Evolutionary conservation across 2,113 vertebrate genomes (phyloP), one percentile per base, ranked within the genome.

Genomic region (Gasterosteus nipponicus): DNA sequence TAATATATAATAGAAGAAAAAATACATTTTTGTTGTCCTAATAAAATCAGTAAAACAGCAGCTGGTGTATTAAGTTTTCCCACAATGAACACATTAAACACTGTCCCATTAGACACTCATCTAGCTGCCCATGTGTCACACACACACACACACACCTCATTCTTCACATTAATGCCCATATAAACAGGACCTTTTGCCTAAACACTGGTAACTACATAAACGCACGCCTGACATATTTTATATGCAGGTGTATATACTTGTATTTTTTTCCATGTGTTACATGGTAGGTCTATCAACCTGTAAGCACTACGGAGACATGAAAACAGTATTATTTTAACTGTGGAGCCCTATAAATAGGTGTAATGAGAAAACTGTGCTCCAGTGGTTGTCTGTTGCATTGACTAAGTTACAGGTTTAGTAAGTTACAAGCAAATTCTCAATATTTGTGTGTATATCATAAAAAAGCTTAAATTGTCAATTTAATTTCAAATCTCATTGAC

Each of bases 151-250:
- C 66, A 54, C 66, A 44, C 66, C 41, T 60, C 87, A 78, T 91
- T 89, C 84, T 56, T 81, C 16, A 61, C 75, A 87, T 88, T 78
- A 78, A 73, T 73, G 74, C 59, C 64, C 60, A 65, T 60, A 60
- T 86, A 74, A 83, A 69, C 77, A 29, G 73, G 79, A 77, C 88
- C 79, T 81, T 78, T 69, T 82, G 63, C 61, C 64, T 39, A 12
- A 49, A 80, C 62, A 66, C 63, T 67, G 69, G 62, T 71, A 69
- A 62, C 66, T 31, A 49, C 54, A 65, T 69, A 81, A 12, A 61
- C 64, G 83, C 56, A 75, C 51, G 63, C 22, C 62, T 31, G 26
- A 59, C 39, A 26, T 68, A 63, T 62, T 63, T 62, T 29, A 29
- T 73, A 18, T 38, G 47, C 65, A 67, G 63, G 18, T 29, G 2